Conservation (phyloP, 2,113 vertebrate species). For the Tragelaphus strepsiceros region DNA sequence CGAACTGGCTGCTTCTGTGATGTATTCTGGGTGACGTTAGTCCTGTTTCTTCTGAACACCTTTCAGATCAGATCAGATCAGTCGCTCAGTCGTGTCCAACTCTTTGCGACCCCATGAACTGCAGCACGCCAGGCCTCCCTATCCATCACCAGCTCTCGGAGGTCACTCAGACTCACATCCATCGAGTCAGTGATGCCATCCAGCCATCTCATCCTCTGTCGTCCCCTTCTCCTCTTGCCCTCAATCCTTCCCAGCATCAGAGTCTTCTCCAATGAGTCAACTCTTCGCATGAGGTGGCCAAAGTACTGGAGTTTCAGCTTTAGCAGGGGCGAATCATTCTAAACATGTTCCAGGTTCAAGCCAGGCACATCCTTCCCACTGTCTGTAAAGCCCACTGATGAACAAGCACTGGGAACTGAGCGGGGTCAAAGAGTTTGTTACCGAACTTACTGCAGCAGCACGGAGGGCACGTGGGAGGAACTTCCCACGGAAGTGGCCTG, state of each 20-base stretch:
- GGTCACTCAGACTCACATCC: no score
- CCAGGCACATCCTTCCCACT: background rate
- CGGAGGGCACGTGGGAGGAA: rapidly evolving
- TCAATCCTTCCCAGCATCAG: no score
- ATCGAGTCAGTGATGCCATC: no score
- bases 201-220: no score
- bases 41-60: background rate
- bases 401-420: background rate
- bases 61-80: no score
- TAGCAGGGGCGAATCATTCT: background rate
- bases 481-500: background rate
- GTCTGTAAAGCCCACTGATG: background rate
- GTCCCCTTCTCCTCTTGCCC: no score
- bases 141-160: no score
- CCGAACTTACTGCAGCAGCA: background rate
- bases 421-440: background rate
- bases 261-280: no score
- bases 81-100: no score
- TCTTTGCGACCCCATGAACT: no score
- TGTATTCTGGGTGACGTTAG: background rate
- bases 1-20: background rate
- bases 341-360: background rate
- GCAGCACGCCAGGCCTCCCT: no score
- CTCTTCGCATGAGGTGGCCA: no score
- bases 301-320: background rate